These are phyloP conservation scores for Rhagoletis pomonella DNA, from an alignment of 1,140 invertebrate genomes.

Conservation along the genomic window DNA sequence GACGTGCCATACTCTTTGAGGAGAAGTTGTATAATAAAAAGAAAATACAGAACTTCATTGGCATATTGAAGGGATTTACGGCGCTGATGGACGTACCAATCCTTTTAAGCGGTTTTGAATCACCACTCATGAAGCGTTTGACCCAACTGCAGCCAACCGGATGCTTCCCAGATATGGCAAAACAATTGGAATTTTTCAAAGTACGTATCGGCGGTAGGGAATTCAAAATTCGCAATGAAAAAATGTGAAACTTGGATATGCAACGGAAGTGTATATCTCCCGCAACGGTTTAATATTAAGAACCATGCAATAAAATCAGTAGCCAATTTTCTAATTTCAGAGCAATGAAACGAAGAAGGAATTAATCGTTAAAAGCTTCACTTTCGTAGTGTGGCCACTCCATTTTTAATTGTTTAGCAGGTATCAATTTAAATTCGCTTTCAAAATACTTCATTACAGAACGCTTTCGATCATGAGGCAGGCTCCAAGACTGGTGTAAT, in stretches of 20 bases:
- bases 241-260: too few species aligned
- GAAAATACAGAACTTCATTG: slow-evolving; percentile 82
- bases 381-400: too few species aligned
- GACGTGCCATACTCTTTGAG: slow-evolving; percentile 94
- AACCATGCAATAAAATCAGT: too few species aligned
- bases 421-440: too few species aligned
- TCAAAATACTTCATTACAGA: slow-evolving; percentile 75
- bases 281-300: too few species aligned
- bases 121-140: slow-evolving; percentile 76
- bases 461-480: slow-evolving; percentile 91
- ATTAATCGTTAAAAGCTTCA: too few species aligned
- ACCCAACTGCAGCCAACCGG: slow-evolving; percentile 78
- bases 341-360: too few species aligned
- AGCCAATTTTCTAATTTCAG: too few species aligned
- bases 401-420: too few species aligned
- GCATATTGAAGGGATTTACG: slow-evolving; percentile 45
- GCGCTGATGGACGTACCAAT: slow-evolving; percentile 46
- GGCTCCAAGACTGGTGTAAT: slow-evolving; percentile 92
- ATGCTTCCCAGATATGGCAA: slow-evolving; percentile 83
- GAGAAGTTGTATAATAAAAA: slow-evolving; percentile 90
- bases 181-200: slow-evolving; percentile 88
- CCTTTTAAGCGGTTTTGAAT: slow-evolving; percentile 25
- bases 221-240: too few species aligned
- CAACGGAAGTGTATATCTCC: slow-evolving; percentile 50
- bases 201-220: too few species aligned